Percentiles rank a stretch among this genome's conserved stretches.
Conservation (phyloP, 1,140 invertebrate species). For the Saxidomus purpurata region DNA sequence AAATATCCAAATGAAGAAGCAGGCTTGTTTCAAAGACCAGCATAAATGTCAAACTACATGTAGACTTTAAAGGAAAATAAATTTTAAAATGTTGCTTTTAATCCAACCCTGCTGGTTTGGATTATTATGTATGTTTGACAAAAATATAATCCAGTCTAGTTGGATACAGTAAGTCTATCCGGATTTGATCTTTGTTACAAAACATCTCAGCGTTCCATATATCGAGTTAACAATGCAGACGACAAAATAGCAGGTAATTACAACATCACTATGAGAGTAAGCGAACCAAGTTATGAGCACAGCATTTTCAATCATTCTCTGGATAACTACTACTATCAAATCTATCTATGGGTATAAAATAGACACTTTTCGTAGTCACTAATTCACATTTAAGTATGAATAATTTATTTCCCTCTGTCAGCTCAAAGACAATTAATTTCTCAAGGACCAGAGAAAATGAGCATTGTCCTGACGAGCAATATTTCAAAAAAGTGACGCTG, state of each 20-base stretch:
- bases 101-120: too few relatives aligned
- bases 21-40: too few relatives aligned
- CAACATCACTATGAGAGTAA: background rate
- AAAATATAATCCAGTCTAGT: too few relatives aligned
- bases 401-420: conserved; percentile 22
- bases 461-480: background rate
- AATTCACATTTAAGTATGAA: conserved; percentile 46
- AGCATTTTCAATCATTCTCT: background rate
- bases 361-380: conserved; percentile 14
- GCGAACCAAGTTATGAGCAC: background rate
- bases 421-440: conserved; percentile 30
- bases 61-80: too few relatives aligned
- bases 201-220: background rate
- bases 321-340: conserved; percentile 4
- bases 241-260: background rate
- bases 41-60: too few relatives aligned
- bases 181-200: too few relatives aligned
- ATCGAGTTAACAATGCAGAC: background rate
- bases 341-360: conserved; percentile 12
- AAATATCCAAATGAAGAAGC: too few relatives aligned
- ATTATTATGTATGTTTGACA: too few relatives aligned
- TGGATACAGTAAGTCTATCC: too few relatives aligned
- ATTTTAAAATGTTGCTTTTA: too few relatives aligned
- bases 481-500: background rate
- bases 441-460: conserved; percentile 24